Evolutionary conservation across 2,113 vertebrate genomes (phyloP), one percentile per base, ranked within the genome.

Genomic region (Miniopterus natalensis): DNA sequence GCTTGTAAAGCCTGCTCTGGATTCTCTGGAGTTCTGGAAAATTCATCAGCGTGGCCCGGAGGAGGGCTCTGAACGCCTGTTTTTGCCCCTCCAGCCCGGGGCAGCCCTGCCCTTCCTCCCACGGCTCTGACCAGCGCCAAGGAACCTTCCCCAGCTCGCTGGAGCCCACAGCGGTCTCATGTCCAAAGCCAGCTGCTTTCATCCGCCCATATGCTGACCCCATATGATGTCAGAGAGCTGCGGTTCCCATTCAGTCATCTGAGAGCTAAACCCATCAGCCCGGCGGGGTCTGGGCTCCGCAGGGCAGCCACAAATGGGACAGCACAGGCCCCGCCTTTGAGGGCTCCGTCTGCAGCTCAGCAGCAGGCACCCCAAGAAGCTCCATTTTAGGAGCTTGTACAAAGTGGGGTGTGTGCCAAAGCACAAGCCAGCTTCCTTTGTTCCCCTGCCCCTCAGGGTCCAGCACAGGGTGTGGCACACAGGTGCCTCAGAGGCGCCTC

Each of bases 1-100:
- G 92, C 95, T 96, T 96, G 92, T 95, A 94, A 31, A 93, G 81
- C 18, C 96, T 79, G 83, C 94, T 96, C 91, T n/a, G 86, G 92
- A 2, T 49, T 17, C 14, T 0, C 81, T 74, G 0, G 74, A 36
- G 15, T 21, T 49, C 90, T 84, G 88, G 79, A 80, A 97, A 95
- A 84, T 45, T 88, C 97, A 95, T 96, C 96, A 97, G 77, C 2
- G 18, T 14, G 74, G 36, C 55, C 55, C 66, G 70, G 78, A 93
- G 53, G 36, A 87, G 17, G n/a, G 31, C 71, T 49, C 42, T 20
- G 21, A 36, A 21, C 0, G 45, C 2, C 31, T 10, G 4, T 5
- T 2, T 31, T 49, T 9, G 49, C 36, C 68, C 29, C 14, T 13
- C 31, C 36, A 2, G 53, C 29, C 65, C 2, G 0, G 51, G 42